A percentile compares a stretch with the other conserved stretches of the same genome.
These are phyloP conservation scores for Macrobrachium nipponense DNA, from an alignment of 1,140 invertebrate genomes.

Conservation along the genomic window DNA sequence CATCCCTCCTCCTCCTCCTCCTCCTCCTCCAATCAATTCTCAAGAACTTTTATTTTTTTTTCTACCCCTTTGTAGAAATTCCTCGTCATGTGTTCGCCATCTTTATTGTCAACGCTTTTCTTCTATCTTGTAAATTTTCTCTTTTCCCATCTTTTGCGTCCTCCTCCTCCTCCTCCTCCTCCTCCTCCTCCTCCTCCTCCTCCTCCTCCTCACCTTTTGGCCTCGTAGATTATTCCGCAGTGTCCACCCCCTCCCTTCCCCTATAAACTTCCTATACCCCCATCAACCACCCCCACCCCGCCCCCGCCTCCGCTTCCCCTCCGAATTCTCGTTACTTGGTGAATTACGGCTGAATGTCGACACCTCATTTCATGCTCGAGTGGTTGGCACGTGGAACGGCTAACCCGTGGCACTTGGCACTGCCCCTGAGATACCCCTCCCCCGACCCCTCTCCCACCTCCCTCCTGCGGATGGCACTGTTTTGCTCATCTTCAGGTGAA, in stretches of 20 bases:
- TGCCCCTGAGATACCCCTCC: not conserved
- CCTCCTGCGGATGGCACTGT: not conserved
- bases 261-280: not conserved
- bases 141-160: not conserved
- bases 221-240: not conserved
- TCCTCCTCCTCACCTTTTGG: not conserved
- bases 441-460: not conserved
- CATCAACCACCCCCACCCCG: not conserved
- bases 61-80: not conserved
- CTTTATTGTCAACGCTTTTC: not conserved
- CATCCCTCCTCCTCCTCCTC: not conserved
- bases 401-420: constrained; percentile 31
- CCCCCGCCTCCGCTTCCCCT: not conserved
- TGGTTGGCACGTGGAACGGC: constrained; percentile 39
- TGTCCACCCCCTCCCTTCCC: not conserved
- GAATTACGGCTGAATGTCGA: constrained; percentile 44
- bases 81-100: not conserved
- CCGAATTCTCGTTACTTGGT: constrained; percentile 25
- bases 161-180: not conserved
- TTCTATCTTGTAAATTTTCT: too few species aligned
- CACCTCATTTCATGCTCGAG: constrained; percentile 55
- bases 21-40: not conserved
- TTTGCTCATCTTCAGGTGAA: too few species aligned
- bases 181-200: not conserved
- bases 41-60: not conserved